Percentiles rank a stretch among this genome's conserved stretches.
Evolutionary conservation across 2,113 vertebrate species (phyloP).

Genomic region (Crotalus tigris): DNA sequence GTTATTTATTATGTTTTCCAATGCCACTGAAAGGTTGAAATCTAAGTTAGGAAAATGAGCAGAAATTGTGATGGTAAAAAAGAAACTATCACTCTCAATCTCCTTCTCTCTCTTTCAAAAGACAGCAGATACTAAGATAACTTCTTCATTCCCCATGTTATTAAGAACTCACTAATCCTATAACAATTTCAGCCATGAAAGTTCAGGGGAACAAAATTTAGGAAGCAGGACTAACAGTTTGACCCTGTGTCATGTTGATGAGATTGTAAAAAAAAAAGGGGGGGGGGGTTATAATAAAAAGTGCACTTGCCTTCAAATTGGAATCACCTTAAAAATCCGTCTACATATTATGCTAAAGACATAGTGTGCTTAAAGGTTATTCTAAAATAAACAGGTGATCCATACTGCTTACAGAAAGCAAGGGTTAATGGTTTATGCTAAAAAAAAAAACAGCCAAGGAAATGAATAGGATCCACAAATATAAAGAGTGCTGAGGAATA

Average conservation of each 20-base stretch:
- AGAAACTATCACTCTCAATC: not conserved
- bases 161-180: too few species aligned
- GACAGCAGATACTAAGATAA: not conserved
- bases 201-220: not conserved
- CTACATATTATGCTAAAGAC: not conserved
- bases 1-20: not conserved
- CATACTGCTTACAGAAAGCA: too few species aligned
- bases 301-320: not conserved
- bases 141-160: not conserved
- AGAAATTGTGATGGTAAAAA: constrained; percentile 9
- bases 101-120: not conserved
- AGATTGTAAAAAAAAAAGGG: not conserved
- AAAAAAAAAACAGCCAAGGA: too few species aligned
- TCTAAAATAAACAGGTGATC: too few species aligned
- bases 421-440: too few species aligned
- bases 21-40: constrained; percentile 22
- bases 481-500: not conserved
- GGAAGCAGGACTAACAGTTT: not conserved
- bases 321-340: not conserved
- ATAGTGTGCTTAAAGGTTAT: not conserved
- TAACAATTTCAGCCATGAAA: not conserved
- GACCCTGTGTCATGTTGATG: not conserved
- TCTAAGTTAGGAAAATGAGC: constrained; percentile 20
- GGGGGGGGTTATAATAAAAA: not conserved
- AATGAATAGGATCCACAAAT: not conserved